Base-by-base conservation (phyloP, 2,888 invertebrate species). In the Drosophila glabriapex region DNA sequence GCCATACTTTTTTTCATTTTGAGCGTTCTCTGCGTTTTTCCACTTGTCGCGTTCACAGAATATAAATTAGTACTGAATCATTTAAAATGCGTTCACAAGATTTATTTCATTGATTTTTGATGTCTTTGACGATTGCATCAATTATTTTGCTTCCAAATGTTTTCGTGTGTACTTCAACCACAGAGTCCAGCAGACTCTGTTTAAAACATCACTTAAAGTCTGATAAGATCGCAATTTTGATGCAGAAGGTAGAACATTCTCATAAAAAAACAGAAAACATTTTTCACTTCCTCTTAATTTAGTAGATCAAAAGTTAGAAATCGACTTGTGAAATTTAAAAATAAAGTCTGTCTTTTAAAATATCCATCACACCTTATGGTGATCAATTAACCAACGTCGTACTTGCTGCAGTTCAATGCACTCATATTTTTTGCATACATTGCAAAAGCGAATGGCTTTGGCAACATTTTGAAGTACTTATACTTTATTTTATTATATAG, bases 41-140 rank as follows among this genome's bases (percentile, higher is more conserved):
- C 65, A 68, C 64, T 63, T 55, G 56, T 43, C 73, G 50, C 76
- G 73, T 74, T 70, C 67, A 35, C 78, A 41, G 87, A 84, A 85
- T 86, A 80, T 78, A 80, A 85, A 86, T 85, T 72, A 82, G 73
- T 50, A 69, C 52, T 52, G 70, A 62, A 43, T 68, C 58, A 77
- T 82, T 84, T 84, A 70, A 61, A 76, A 77, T 73, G 76, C 73
- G 72, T 59, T 68, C 71, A 49, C 58, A 75, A 78, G 76, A 82
- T 82, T 73, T 76, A 73, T 78, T 75, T 78, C 69, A 76, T 76
- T 87, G 50, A 73, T 77, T 87, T 85, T 77, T 77, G 43, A 81
- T 79, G 73, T 76, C 71, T 73, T 78, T 67, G 73, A 74, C 76
- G 83, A 80, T 73, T 80, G 73, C 62, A 71, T 68, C 70, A 76